phyloP scores from a whole-genome alignment of 1,140 invertebrate species.

The Sitobion miscanthi region DNA sequence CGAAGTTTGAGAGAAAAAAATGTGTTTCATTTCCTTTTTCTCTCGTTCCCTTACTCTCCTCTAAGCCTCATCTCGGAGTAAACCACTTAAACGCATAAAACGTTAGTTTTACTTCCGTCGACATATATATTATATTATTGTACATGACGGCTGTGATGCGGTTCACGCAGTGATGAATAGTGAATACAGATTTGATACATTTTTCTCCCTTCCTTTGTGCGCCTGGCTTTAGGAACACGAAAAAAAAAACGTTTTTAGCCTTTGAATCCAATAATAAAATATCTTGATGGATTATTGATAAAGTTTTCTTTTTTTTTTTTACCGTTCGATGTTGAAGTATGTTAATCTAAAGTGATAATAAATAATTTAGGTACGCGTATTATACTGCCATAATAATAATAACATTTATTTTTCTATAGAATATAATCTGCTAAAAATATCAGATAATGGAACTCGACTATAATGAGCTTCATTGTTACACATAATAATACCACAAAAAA shows the following conservation, averaged over 20 bases:
- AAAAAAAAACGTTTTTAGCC: background rate
- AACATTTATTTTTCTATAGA: background rate
- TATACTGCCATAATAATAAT: background rate
- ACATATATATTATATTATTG: background rate
- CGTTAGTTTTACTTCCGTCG: background rate
- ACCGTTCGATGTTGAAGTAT: background rate
- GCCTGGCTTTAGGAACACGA: background rate
- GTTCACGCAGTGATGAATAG: background rate
- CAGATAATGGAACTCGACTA: background rate
- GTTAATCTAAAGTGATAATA: background rate
- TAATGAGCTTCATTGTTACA: background rate
- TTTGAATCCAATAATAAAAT: conserved; percentile 21
- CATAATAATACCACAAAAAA: background rate
- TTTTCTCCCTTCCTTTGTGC: background rate
- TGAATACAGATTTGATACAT: conserved; percentile 21
- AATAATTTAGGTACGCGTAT: background rate
- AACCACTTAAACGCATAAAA: conserved; percentile 32
- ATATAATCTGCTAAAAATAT: background rate
- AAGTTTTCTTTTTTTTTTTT: background rate
- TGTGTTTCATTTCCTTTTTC: background rate
- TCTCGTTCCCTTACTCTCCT: no score
- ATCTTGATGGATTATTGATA: conserved; percentile 9
- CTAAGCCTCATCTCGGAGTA: background rate
- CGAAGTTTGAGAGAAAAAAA: background rate
- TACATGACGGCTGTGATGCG: background rate